Evolutionary conservation across 2,888 invertebrate genomes (phyloP).

Genomic region (Caenorhabditis sp.): DNA sequence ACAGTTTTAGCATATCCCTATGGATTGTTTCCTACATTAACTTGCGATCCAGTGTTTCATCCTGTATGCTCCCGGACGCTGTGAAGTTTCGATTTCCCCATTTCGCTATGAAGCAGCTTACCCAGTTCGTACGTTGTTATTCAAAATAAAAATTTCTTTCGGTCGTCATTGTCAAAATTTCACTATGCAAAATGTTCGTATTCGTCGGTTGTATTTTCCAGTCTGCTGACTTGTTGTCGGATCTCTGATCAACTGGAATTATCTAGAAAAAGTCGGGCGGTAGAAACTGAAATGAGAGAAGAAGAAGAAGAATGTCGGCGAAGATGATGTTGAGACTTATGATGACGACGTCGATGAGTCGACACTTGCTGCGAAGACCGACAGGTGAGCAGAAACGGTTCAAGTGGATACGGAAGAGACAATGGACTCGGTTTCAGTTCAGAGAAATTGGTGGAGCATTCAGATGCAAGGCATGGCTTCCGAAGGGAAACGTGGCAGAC

Average conservation of each 20-base stretch:
- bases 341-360: not conserved
- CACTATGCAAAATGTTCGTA: constrained; percentile 19
- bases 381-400: constrained; percentile 16
- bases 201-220: constrained; percentile 25
- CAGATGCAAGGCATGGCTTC: constrained; percentile 47
- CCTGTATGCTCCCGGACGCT: constrained; percentile 12
- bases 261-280: not conserved
- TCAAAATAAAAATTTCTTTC: constrained; percentile 56
- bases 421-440: constrained; percentile 13
- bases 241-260: not conserved
- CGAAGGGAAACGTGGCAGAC: constrained; percentile 65
- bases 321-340: constrained; percentile 24
- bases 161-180: not conserved
- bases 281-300: constrained; percentile 20
- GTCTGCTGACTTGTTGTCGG: not conserved
- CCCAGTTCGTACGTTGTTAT: constrained; percentile 33
- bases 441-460: constrained; percentile 18
- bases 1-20: constrained; percentile 34
- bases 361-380: constrained; percentile 5
- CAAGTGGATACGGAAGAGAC: not conserved
- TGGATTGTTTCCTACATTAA: constrained; percentile 2
- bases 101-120: not conserved
- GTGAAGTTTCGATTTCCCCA: not conserved
- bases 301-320: constrained; percentile 22
- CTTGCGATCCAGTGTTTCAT: constrained; percentile 21